phyloP scores from a whole-genome alignment of 2,113 vertebrate genomes.

The Heteronetta atricapilla region DNA sequence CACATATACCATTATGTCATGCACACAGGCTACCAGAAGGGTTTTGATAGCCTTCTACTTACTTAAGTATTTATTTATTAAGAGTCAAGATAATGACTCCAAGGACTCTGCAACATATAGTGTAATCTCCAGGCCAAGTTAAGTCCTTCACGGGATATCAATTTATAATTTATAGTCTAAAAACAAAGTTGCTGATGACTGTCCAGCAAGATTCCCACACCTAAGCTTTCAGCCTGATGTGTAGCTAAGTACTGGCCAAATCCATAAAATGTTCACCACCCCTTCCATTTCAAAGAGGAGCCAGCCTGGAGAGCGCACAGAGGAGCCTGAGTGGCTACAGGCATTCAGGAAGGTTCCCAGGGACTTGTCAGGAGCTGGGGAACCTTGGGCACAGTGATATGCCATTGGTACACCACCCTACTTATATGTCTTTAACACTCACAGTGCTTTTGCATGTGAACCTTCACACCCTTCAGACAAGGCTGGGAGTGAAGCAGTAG shows the following conservation, averaged over 20 bases:
- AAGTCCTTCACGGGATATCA: neutral
- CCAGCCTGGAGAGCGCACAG: neutral
- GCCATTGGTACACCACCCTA: neutral
- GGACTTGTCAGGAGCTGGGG: neutral
- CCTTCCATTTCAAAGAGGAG: neutral
- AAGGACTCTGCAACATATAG: neutral
- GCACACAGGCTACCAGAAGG: neutral
- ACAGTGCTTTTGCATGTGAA: neutral
- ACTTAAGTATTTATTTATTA: neutral
- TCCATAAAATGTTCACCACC: too few species aligned
- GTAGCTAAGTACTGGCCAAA: neutral
- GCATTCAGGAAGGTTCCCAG: neutral
- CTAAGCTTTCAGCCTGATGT: neutral
- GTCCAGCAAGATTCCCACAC: neutral
- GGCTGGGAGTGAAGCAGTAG: neutral
- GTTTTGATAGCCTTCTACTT: neutral
- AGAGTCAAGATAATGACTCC: neutral
- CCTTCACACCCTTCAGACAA: neutral
- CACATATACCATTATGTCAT: neutral
- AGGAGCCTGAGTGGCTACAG: too few species aligned
- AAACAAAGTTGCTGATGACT: neutral
- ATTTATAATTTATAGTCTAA: neutral
- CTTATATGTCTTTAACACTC: neutral
- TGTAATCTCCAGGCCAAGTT: too few species aligned
- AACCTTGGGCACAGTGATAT: fast-evolving